Evolutionary conservation across 2,888 invertebrate genomes (phyloP), one percentile per base, ranked within the genome.

Genomic region (Parnassius orleans): DNA sequence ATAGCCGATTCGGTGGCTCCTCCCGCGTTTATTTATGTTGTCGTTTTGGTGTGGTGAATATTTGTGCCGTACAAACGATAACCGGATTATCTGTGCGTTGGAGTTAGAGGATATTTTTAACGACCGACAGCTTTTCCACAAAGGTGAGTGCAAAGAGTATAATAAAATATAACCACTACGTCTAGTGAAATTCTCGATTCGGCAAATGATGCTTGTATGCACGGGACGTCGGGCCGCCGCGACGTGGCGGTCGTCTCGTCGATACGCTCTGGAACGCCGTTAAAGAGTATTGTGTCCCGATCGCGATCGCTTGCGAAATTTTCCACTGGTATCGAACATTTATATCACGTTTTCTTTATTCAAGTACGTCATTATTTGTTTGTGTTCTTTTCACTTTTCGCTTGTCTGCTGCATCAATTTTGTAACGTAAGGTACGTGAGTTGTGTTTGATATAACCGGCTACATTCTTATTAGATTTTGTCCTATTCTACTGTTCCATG

Each of bases 21-120:
- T 80, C 81, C 78, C 83, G 83, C 84, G 84, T 86, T 89, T 90
- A 90, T 90, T 87, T 89, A 89, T 90, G 90, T 90, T 90, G 87
- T 90, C 90, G 86, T 90, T 87, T 88, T 90, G 86, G 90, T 90
- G 90, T 89, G 84, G 90, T 91, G 90, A 87, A 89, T 89, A 88
- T 87, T 86, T 87, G 90, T 91, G 91, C 81, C 87, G 84, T 88
- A 87, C 87, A 86, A 84, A 84, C 90, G 84, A 90, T 88, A 86
- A 87, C 90, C 88, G 90, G 90, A 86, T 88, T 86, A 88, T 88
- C 89, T 88, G 90, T 89, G 90, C 83, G 80, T 84, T 84, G 81
- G 80, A 87, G 78, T 80, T 82, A 78, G 86, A 88, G 90, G 89
- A 91, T 90, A 90, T 89, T 84, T 86, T 80, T 84, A 85, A 48